These are phyloP conservation scores for Cephalopterus ornatus DNA, from an alignment of 2,113 vertebrate genomes.

Conservation along the genomic window DNA sequence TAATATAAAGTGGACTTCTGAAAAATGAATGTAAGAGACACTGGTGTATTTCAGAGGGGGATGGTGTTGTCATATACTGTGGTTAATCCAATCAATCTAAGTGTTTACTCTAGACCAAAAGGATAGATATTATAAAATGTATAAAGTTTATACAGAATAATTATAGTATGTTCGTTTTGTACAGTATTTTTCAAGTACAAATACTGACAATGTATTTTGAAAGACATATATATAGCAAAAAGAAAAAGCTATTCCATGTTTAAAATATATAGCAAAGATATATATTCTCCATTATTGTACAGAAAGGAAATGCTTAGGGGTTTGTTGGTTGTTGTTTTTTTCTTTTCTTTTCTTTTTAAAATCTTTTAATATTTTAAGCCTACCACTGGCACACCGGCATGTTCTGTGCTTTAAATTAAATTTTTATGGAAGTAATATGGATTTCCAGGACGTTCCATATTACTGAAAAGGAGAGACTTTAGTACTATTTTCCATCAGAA, in stretches of 20 bases:
- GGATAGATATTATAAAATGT: conserved; percentile 85
- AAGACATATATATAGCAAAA: conserved; percentile 81
- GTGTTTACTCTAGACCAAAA: conserved; percentile 88
- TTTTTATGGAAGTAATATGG: conserved; percentile 45
- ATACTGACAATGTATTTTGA: conserved; percentile 88
- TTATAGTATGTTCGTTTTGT: conserved; percentile 87
- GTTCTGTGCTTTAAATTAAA: conserved; percentile 68
- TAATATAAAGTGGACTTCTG: conserved; percentile 73
- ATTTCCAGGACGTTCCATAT: conserved; percentile 34
- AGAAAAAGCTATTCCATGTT: conserved; percentile 75
- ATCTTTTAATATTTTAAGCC: conserved; percentile 69
- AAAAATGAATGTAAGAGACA: conserved; percentile 89
- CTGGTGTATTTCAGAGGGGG: conserved; percentile 77
- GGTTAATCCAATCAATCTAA: conserved; percentile 82
- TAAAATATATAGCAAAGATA: conserved; percentile 77
- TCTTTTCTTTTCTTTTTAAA: background rate
- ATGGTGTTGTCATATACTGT: conserved; percentile 87
- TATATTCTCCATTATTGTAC: conserved; percentile 78
- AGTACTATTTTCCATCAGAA: conserved; percentile 51
- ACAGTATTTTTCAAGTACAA: conserved; percentile 92
- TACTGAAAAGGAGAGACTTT: conserved; percentile 17
- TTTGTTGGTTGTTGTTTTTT: background rate
- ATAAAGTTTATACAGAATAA: conserved; percentile 91
- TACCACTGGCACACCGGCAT: conserved; percentile 56
- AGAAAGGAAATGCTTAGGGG: conserved; percentile 66